Evolutionary conservation across 2,888 invertebrate species (phyloP), one percentile per base, ranked within the genome.

Genomic region (Hemaris fuciformis): DNA sequence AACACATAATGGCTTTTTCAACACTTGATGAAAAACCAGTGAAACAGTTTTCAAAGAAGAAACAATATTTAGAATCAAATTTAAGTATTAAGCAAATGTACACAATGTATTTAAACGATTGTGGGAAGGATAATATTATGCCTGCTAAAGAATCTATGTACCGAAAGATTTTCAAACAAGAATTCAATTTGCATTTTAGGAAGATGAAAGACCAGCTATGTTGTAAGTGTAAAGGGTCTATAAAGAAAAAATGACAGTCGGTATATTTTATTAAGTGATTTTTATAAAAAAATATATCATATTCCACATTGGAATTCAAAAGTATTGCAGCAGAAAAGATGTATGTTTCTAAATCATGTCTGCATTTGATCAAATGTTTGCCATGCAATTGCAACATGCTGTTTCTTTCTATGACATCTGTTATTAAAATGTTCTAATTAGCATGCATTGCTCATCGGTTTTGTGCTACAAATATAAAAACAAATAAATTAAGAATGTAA

Each of bases 121-220:
- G 88, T 62, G 75, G 67, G 56, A 84, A 81, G 41, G 85, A 88
- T 0, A 79, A 80, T 65, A 56, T 75, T 1, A 69, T 68, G 8
- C 72, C 83, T 8, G 90, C 90, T 0, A 91, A 90, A 70, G 89
- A 91, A 64, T 90, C 90, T 0, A 92, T 92, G 91, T 92, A 90
- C 61, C 88, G 91, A 62, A 91, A 89, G 72, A 92, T 92, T 64
- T 85, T 90, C 67, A 88, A 85, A 41, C 75, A 81, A 31, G 91
- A 92, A 62, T 92, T 88, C 62, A 91, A 91, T 75, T 75, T 92
- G 61, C 77, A 85, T 71, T 90, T 91, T 68, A 83, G 79, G 41
- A 89, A 84, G 70, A 68, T 78, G 64, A 70, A 74, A 8, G 81
- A 81, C 23, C 77, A 79, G 25, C 57, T 91, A 23, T 91, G 91